Percentiles rank a stretch among this genome's conserved stretches.
phyloP scores from a whole-genome alignment of 1,140 invertebrate species.

The Melanaphis sacchari region DNA sequence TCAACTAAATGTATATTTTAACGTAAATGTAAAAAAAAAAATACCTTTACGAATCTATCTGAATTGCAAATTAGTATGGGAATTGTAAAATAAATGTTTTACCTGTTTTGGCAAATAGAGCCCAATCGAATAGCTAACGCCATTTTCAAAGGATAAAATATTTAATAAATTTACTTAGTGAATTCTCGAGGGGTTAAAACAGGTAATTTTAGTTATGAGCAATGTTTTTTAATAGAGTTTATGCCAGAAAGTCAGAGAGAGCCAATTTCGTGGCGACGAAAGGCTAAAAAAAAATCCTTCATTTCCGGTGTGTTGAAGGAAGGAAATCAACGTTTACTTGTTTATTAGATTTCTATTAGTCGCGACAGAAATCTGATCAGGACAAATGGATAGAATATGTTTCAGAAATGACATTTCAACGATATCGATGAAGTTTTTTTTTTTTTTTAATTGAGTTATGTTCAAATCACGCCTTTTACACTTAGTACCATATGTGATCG shows the following conservation, averaged over 20 bases:
- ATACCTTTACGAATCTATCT: not conserved
- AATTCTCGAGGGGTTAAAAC: not conserved
- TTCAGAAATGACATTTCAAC: not conserved
- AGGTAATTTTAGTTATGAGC: slow-evolving; percentile 19
- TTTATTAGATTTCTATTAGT: slow-evolving; percentile 50
- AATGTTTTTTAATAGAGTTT: slow-evolving; percentile 40
- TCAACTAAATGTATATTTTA: not conserved
- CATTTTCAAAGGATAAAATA: not conserved
- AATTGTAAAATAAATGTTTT: not conserved
- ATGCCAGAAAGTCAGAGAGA: slow-evolving; percentile 43
- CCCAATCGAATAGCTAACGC: not conserved
- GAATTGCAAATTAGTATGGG: not conserved
- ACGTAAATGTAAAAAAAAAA: not conserved
- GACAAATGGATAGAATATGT: not conserved
- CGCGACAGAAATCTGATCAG: not conserved
- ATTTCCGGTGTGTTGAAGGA: slow-evolving; percentile 49
- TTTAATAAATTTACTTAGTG: not conserved
- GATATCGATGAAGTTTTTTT: not conserved
- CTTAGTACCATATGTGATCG: no score
- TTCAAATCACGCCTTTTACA: not conserved
- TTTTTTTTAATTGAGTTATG: not conserved
- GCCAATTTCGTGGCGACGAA: slow-evolving; percentile 40
- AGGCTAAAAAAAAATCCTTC: slow-evolving; percentile 21
- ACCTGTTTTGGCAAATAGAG: not conserved
- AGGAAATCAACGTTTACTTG: slow-evolving; percentile 51